Conservation (phyloP, 2,797 vertebrate species). For the Mionectes olivaceus region DNA sequence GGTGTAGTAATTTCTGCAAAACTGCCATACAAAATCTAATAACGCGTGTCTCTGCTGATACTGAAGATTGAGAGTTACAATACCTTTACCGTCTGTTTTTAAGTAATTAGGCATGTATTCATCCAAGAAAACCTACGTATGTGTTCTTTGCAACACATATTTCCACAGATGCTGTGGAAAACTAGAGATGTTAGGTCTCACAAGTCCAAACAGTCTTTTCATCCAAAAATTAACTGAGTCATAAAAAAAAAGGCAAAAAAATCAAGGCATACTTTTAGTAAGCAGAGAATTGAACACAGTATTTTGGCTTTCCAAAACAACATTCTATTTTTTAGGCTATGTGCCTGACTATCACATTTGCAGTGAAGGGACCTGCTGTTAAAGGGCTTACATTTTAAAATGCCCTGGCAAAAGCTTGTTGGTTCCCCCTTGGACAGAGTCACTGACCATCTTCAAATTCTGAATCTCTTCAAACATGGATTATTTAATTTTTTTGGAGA, state of each 20-base stretch:
- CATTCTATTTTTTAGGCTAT: not conserved
- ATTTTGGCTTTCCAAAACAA: not conserved
- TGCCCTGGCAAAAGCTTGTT: not conserved
- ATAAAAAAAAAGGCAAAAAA: not conserved
- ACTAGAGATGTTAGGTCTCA: not conserved
- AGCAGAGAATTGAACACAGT: not conserved
- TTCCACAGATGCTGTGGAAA: not conserved
- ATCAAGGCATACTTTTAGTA: not conserved
- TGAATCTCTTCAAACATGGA: not conserved
- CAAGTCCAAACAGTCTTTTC: not conserved
- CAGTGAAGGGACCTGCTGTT: not conserved
- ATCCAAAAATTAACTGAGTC: not conserved
- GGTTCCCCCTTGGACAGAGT: not conserved
- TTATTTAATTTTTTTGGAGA: not conserved
- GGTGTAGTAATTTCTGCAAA: conserved; percentile 4
- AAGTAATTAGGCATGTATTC: conserved; percentile 20
- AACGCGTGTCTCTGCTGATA: not conserved
- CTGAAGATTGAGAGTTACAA: conserved; percentile 34
- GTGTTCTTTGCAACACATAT: not conserved
- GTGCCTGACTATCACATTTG: not conserved
- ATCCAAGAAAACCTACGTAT: not conserved
- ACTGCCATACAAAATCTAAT: conserved; percentile 19
- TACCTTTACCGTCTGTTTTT: conserved; percentile 10
- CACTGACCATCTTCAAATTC: not conserved
- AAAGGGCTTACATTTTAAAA: not conserved